Evolutionary conservation across 2,888 invertebrate genomes (phyloP).

Genomic region (Julus scanicus): DNA sequence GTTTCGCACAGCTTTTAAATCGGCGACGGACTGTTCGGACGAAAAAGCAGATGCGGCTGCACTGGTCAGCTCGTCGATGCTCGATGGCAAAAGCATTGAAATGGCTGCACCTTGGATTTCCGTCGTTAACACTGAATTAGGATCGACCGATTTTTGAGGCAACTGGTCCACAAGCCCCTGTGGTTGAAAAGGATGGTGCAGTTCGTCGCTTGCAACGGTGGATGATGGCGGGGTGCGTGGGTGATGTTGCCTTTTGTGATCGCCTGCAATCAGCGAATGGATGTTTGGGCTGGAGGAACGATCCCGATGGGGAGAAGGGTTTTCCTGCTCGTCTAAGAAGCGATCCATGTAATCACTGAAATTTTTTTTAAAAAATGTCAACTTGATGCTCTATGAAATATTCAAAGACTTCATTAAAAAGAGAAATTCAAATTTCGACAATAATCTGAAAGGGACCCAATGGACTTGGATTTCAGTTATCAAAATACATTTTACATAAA

Average conservation of each 20-base stretch:
- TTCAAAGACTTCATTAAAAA: too few relatives aligned
- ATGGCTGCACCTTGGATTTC: conserved; percentile 38
- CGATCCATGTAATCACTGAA: conserved; percentile 91
- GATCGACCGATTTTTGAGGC: conserved; percentile 16
- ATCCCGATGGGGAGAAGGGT: conserved; percentile 61
- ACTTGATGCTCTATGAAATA: too few relatives aligned
- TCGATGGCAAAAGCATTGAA: neutral
- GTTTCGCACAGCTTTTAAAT: conserved; percentile 6
- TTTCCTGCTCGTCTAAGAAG: conserved; percentile 83
- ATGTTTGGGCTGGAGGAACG: conserved; percentile 79
- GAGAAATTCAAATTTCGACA: too few relatives aligned
- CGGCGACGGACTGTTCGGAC: conserved; percentile 24
- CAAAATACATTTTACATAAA: too few relatives aligned
- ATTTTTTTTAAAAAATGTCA: too few relatives aligned
- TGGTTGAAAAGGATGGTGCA: conserved; percentile 34
- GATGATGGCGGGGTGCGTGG: conserved; percentile 58
- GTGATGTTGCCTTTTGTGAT: conserved; percentile 66
- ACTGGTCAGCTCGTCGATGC: conserved; percentile 28
- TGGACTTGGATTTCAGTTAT: too few relatives aligned
- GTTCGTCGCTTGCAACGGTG: neutral
- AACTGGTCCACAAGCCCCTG: conserved; percentile 37
- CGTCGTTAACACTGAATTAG: neutral
- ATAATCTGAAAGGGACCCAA: too few relatives aligned
- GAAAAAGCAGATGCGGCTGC: neutral
- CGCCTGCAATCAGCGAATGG: conserved; percentile 68